Percentiles rank a stretch among this genome's conserved stretches.
phyloP scores from a whole-genome alignment of 2,888 invertebrate species.

The Sicus ferrugineus region DNA sequence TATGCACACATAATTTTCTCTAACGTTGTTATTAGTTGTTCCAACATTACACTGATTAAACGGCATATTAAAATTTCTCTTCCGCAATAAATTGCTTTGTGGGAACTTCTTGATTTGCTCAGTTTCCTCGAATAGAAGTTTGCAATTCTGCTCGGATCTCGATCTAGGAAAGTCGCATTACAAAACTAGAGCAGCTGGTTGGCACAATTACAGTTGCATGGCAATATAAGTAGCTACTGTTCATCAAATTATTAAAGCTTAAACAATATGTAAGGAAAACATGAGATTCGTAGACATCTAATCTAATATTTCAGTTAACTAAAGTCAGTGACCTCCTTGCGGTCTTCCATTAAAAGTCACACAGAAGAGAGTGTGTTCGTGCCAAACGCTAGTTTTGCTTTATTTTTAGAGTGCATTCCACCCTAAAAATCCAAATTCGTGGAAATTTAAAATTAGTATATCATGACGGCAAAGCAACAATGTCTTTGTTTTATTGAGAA shows the following conservation, averaged over 20 bases:
- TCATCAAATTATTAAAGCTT: not conserved
- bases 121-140: not conserved
- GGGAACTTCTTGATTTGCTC: conserved; percentile 1
- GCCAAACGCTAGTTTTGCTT: not conserved
- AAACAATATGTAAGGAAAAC: not conserved
- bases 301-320: not conserved
- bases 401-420: not conserved
- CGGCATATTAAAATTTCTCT: not conserved
- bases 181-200: not conserved
- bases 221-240: not conserved
- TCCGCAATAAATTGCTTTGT: not conserved
- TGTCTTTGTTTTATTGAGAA: conserved; percentile 24
- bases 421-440: conserved; percentile 5
- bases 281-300: not conserved
- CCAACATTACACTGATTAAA: not conserved
- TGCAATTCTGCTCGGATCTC: not conserved
- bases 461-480: not conserved
- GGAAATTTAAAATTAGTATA: conserved; percentile 4
- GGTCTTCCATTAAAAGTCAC: not conserved
- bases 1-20: too few relatives aligned
- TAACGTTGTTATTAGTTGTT: too few relatives aligned
- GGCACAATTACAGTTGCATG: too few relatives aligned
- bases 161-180: not conserved
- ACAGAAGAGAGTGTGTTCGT: not conserved
- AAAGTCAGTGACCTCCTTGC: conserved; percentile 13